Conservation (phyloP, 2,797 vertebrate species). For the Yasuhikotakia modesta region DNA sequence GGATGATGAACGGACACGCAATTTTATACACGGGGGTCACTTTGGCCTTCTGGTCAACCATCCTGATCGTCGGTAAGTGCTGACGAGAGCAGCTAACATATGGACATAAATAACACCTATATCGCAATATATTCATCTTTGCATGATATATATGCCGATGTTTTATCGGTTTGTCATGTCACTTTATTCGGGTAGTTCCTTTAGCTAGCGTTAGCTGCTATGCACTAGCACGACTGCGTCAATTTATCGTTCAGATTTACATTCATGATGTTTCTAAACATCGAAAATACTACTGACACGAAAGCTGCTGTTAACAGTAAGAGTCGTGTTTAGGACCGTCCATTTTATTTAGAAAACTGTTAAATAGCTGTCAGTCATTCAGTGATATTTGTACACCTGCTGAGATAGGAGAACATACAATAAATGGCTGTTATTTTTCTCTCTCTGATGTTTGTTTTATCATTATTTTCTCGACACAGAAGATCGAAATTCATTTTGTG, state of each 20-base stretch:
- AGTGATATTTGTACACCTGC: neutral
- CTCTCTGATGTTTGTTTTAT: conserved; percentile 3
- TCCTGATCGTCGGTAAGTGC: conserved; percentile 87
- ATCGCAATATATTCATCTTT: neutral
- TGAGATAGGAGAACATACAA: neutral
- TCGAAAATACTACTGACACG: neutral
- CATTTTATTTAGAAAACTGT: neutral
- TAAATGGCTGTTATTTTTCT: neutral
- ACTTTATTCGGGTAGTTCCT: neutral
- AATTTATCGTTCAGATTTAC: neutral
- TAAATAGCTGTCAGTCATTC: neutral
- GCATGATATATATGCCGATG: rapidly evolving
- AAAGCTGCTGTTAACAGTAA: neutral
- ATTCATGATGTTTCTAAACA: neutral
- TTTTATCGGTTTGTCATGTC: neutral
- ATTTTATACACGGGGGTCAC: conserved; percentile 91
- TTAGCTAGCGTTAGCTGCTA: conserved; percentile 20
- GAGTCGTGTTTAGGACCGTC: neutral
- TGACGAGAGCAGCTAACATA: neutral
- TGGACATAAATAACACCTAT: too few relatives aligned
- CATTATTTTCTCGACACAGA: neutral
- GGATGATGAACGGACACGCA: conserved; percentile 92
- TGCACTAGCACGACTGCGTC: neutral
- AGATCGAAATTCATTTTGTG: neutral
- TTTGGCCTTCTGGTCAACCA: conserved; percentile 91